Conservation (phyloP, 2,888 invertebrate genomes). For the Megastigmus dorsalis region DNA sequence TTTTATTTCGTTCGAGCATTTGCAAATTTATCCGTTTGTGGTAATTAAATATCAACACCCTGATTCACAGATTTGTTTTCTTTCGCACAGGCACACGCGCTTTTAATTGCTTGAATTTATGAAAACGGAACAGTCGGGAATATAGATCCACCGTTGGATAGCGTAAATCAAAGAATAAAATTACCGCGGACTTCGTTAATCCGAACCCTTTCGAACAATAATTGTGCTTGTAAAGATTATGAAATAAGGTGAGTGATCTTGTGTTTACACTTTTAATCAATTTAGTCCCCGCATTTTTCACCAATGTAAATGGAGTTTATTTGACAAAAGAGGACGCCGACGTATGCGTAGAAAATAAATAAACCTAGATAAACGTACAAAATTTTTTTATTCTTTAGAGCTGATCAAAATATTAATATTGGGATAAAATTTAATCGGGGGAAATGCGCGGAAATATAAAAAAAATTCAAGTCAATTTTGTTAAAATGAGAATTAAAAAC, state of each 20-base stretch:
- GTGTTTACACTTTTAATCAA: not conserved
- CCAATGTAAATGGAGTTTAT: not conserved
- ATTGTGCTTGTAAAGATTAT: not conserved
- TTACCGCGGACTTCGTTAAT: not conserved
- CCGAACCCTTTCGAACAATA: not conserved
- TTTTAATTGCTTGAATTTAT: constrained; percentile 5
- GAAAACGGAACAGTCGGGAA: not conserved
- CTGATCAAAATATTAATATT: no score
- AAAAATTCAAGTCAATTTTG: no score
- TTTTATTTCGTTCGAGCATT: not conserved
- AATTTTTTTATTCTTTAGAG: no score
- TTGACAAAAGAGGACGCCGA: not conserved
- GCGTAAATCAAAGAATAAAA: not conserved
- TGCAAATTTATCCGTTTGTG: no score
- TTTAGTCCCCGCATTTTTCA: no score
- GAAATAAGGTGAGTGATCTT: constrained; percentile 17
- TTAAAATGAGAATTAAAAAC: no score
- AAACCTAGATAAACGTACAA: no score
- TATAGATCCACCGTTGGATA: not conserved
- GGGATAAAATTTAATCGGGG: no score
- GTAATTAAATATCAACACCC: no score
- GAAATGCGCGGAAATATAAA: no score
- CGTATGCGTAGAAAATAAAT: no score
- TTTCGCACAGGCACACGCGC: not conserved
- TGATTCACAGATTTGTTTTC: not conserved